Conservation (phyloP, 2,113 vertebrate genomes). For the Microtus richardsoni region DNA sequence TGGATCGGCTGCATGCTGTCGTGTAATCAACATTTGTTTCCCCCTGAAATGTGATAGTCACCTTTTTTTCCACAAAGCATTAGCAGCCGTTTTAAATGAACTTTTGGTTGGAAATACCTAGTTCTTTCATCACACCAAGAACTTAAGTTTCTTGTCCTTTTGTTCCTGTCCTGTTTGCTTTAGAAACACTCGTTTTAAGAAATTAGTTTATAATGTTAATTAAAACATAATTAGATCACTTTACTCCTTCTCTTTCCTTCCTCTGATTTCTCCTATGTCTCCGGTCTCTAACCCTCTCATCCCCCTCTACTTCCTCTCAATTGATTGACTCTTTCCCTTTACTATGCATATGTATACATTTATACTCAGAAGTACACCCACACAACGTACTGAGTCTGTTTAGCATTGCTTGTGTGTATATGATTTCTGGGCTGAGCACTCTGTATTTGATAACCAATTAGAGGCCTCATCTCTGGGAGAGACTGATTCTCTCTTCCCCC, state of each 20-base stretch:
- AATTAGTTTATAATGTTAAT: background rate
- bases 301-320: background rate
- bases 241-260: background rate
- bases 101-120: background rate
- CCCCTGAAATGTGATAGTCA: background rate
- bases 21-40: background rate
- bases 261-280: background rate
- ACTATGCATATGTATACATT: background rate
- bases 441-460: background rate
- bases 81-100: conserved; percentile 2
- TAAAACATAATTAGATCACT: background rate
- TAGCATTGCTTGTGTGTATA: background rate
- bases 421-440: background rate
- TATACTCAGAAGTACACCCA: background rate
- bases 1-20: background rate
- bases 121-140: conserved; percentile 30
- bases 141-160: background rate
- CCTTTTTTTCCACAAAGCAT: background rate
- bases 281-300: background rate
- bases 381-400: background rate
- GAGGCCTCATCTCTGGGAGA: background rate
- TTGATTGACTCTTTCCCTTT: background rate
- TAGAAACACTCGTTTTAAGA: background rate
- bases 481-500: background rate
- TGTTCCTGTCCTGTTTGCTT: background rate